Conservation (phyloP, 1,140 invertebrate species). For the Pogonomyrmex californicus region DNA sequence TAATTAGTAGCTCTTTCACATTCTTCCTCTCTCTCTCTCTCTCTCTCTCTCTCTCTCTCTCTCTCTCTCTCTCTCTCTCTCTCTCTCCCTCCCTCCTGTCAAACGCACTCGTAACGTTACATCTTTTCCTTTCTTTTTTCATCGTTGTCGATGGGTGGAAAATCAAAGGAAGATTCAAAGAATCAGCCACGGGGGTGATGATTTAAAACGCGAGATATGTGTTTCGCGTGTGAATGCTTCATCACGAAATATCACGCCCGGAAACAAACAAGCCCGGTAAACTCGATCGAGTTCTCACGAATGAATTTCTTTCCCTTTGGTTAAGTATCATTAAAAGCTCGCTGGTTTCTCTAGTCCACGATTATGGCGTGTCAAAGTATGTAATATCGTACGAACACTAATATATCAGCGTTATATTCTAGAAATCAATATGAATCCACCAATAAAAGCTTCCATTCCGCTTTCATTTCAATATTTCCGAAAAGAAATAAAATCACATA, state of each 20-base stretch:
- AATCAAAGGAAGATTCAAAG: conserved; percentile 2
- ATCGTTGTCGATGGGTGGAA: neutral
- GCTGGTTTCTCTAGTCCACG: neutral
- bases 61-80: conserved; percentile 11
- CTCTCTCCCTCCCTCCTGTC: neutral
- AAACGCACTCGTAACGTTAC: conserved; percentile 14
- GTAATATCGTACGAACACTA: neutral
- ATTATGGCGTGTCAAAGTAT: neutral
- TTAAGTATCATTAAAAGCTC: neutral
- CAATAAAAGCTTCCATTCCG: neutral
- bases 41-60: neutral
- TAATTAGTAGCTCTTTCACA: conserved; percentile 43
- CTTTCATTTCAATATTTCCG: neutral
- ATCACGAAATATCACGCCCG: conserved; percentile 9
- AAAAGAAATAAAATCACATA: neutral
- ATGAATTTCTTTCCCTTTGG: conserved; percentile 13
- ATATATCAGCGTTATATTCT: neutral
- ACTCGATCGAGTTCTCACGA: neutral
- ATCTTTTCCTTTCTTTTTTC: conserved; percentile 11
- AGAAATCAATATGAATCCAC: neutral
- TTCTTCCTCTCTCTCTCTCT: neutral
- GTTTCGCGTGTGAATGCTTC: neutral
- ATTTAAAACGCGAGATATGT: neutral
- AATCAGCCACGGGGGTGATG: neutral
- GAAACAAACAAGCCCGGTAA: neutral